These are phyloP conservation scores for Hydrolagus colliei DNA, from an alignment of 2,797 vertebrate species.

Conservation along the genomic window DNA sequence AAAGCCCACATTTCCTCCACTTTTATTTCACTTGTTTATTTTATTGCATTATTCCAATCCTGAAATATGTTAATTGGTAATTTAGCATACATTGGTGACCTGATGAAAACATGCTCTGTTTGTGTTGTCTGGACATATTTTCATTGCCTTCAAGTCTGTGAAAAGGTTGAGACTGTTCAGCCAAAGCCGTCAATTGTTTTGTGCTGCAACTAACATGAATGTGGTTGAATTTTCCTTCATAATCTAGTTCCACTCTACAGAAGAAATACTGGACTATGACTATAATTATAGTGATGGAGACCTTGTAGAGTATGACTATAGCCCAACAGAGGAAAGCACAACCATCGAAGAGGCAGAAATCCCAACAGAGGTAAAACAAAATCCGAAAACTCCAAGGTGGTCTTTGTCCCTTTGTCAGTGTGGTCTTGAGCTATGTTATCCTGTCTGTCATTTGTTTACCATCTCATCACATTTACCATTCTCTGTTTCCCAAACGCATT, in stretches of 20 bases:
- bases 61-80: not conserved
- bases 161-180: not conserved
- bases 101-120: not conserved
- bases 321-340: constrained; percentile 58
- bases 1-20: too few relatives aligned
- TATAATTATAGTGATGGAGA: constrained; percentile 90
- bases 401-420: constrained; percentile 44
- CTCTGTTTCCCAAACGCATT: constrained; percentile 35
- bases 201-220: constrained; percentile 54
- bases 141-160: not conserved
- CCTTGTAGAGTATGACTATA: constrained; percentile 68
- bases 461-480: constrained; percentile 32
- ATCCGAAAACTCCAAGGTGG: constrained; percentile 39
- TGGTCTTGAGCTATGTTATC: constrained; percentile 49
- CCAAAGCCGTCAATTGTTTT: constrained; percentile 22
- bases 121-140: not conserved
- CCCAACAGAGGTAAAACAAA: constrained; percentile 80
- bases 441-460: constrained; percentile 39
- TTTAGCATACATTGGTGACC: not conserved
- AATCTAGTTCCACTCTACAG: constrained; percentile 73
- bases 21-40: too few relatives aligned
- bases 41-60: too few relatives aligned
- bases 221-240: constrained; percentile 57
- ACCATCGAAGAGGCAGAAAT: constrained; percentile 72
- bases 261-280: constrained; percentile 82